These are phyloP conservation scores for Eidolon helvum DNA, from an alignment of 2,113 vertebrate genomes.

Conservation along the genomic window DNA sequence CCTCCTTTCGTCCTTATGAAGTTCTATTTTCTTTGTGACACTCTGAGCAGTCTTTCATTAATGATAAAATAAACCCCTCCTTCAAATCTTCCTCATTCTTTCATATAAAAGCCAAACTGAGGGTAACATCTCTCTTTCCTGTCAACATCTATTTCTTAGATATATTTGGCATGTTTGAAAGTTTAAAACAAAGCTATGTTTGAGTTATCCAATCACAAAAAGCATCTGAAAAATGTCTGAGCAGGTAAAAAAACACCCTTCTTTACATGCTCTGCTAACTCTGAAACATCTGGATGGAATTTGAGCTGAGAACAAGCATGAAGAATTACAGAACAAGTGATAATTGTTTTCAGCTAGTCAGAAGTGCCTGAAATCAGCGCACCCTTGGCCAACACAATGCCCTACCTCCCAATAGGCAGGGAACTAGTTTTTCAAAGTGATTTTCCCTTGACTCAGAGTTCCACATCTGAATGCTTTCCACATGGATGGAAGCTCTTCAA, in stretches of 20 bases:
- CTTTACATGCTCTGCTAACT: constrained; percentile 54
- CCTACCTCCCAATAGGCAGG: neutral
- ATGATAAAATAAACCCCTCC: neutral
- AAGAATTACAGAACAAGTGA: constrained; percentile 65
- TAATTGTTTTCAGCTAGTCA: constrained; percentile 54
- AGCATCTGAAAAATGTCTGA: constrained; percentile 67
- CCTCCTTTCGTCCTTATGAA: neutral
- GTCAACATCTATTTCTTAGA: constrained; percentile 46
- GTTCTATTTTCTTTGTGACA: neutral
- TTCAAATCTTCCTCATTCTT: neutral
- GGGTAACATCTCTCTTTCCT: neutral
- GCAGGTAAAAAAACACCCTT: constrained; percentile 59
- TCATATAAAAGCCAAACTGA: neutral
- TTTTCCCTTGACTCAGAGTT: neutral
- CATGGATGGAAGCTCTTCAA: neutral
- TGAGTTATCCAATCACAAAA: constrained; percentile 68
- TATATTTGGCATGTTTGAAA: constrained; percentile 39
- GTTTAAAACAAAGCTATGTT: constrained; percentile 69
- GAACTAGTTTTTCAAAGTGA: neutral
- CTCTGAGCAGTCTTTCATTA: neutral
- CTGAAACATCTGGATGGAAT: constrained; percentile 39
- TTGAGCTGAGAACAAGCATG: constrained; percentile 67
- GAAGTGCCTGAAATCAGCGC: constrained; percentile 30
- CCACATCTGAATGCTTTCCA: neutral
- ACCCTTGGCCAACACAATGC: neutral